Base-by-base conservation (phyloP, 2,113 vertebrate genomes). In the Sorex araneus region DNA sequence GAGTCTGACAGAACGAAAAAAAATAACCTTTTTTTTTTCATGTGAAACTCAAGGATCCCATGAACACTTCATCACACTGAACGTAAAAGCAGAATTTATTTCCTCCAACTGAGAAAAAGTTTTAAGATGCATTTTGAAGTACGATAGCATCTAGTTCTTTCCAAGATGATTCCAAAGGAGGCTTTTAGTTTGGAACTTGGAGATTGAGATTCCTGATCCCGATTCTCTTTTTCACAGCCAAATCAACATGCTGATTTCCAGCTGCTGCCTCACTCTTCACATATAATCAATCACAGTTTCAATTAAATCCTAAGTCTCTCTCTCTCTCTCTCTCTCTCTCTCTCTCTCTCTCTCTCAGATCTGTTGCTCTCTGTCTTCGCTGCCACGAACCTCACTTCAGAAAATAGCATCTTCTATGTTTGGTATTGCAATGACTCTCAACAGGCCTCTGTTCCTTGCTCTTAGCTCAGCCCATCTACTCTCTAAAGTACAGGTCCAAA, bases 61-160 rank as follows among this genome's bases (percentile, higher is more conserved):
- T 2, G 27, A 19, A 74, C 50, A 67, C 25, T 67, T 87, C 28
- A 89, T 69, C 36, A 79, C 8, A 84, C 40, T 88, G 47, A 94
- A n/a, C 66, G 8, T 30, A 77, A 40, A 57, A 78, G 83, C 23
- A 84, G 43, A 92, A 83, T n/a, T 6, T 3, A 73, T 76, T 83
- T 90, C 79, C 67, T 86, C 16, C 36, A 91, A 47, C 10, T 77
- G 86, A 92, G 76, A 87, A 90, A 77, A 94, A 63, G 8, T 82
- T 82, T 95, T 69, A 92, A 71, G 40, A 77, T 73, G 6, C 25
- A 71, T 92, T 91, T 91, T 90, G 18, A 87, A 88, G 47, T 47
- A 87, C 47, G 25, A 75, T 66, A 84, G 34, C 0, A 93, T n/a
- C 19, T 1, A 78, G 3, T 73, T 71, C 12, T 93, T 90, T 84